Evolutionary conservation across 2,888 invertebrate genomes (phyloP), one percentile per base, ranked within the genome.

Genomic region (Ennomos erosarius): DNA sequence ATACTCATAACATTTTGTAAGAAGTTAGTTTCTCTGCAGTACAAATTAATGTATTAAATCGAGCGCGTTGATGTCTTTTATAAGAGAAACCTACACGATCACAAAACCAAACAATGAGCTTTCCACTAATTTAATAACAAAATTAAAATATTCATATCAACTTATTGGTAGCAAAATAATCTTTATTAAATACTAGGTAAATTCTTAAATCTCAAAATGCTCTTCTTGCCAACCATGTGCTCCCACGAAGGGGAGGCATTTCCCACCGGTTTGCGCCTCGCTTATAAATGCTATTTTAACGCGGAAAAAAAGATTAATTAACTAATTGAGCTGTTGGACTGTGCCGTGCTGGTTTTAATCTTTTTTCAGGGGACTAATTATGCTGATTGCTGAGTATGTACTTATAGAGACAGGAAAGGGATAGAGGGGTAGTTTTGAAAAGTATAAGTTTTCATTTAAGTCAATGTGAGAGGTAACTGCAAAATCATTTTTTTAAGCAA

Each of bases 281-380:
- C 73, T 89, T 88, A 88, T 90, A 91, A 91, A 91, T 89, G 89
- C 88, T 90, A 90, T 91, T 91, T 90, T 88, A 90, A 89, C 88
- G 86, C 86, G 88, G 90, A 87, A 90, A 91, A 90, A 91, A 90
- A 90, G 88, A 90, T 90, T 91, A 91, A 91, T 91, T 91, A 91
- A 89, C 90, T 91, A 91, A 92, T 91, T 91, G 92, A 90, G 85
- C 84, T 80, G 81, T 84, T 74, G 82, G 79, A 76, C 81, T 78
- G 77, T 76, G 77, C 76, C 73, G 65, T 58, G 73, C 63, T 65
- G 71, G 69, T 78, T 80, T 78, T 73, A 70, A 75, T 55, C 71
- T 73, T 75, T 74, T 78, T 77, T 71, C 76, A 79, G 75, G 74
- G 73, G 78, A 77, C 79, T 82, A 79, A 84, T 84, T 81, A 81